Conservation (phyloP, 2,797 vertebrate species). For the Etheostoma perlongum region DNA sequence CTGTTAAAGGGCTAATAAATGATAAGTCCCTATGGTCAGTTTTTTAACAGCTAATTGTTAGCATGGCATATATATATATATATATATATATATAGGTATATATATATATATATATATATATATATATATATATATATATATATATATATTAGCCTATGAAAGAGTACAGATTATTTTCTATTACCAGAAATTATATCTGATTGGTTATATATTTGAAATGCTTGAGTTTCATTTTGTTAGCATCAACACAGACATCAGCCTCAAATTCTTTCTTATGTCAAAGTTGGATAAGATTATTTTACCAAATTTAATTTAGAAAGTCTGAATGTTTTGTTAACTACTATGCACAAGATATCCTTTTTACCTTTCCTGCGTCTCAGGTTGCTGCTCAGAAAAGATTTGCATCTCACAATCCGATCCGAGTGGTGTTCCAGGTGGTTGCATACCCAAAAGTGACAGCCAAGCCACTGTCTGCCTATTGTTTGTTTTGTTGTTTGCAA, state of each 20-base stretch:
- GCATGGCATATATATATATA: too few relatives aligned
- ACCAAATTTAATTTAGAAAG: background rate
- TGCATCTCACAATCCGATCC: conserved; percentile 15
- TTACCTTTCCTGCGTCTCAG: background rate
- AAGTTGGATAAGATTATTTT: background rate
- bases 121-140: too few relatives aligned
- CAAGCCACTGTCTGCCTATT: background rate
- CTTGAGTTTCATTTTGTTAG: conserved; percentile 27
- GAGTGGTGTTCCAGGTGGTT: conserved; percentile 21
- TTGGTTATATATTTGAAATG: conserved; percentile 35
- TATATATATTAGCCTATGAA: conserved; percentile 13
- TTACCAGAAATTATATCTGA: conserved; percentile 41
- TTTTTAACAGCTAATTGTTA: conserved; percentile 61
- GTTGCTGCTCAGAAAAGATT: background rate
- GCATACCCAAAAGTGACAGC: conserved; percentile 3
- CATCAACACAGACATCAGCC: conserved; percentile 10
- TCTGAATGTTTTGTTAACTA: background rate
- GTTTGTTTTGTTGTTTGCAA: conserved; percentile 12
- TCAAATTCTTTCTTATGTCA: background rate
- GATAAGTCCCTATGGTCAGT: conserved; percentile 38
- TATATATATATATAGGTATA: too few relatives aligned
- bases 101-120: too few relatives aligned
- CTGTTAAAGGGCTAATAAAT: conserved; percentile 37
- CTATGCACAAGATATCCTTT: background rate
- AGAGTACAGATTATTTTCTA: conserved; percentile 46